Percentiles rank a stretch among this genome's conserved stretches.
Conservation (phyloP, 2,113 vertebrate genomes). For the Gambusia affinis region DNA sequence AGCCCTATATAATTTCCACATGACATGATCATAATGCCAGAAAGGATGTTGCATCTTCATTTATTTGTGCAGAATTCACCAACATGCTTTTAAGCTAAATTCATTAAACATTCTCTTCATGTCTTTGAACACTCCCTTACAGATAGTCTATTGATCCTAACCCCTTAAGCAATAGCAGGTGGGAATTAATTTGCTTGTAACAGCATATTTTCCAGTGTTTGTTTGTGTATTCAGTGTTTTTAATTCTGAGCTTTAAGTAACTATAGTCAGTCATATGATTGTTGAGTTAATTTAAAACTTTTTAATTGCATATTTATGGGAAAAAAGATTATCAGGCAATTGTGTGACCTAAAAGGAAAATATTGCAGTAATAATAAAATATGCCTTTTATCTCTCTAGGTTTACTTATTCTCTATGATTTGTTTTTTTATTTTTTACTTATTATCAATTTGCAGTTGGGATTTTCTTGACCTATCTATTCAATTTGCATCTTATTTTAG, state of each 20-base stretch:
- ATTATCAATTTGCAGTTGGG: background rate
- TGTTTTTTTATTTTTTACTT: background rate
- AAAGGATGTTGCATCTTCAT: constrained; percentile 14
- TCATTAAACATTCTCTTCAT: constrained; percentile 2
- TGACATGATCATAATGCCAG: constrained; percentile 2
- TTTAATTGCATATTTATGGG: background rate
- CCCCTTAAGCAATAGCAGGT: background rate
- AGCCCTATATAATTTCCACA: constrained; percentile 15
- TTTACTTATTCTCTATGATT: background rate
- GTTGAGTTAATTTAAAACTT: background rate
- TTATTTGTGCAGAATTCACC: constrained; percentile 19
- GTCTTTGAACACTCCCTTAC: constrained; percentile 2
- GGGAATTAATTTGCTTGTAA: constrained; percentile 11
- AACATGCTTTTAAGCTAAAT: constrained; percentile 15
- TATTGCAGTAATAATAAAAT: background rate
- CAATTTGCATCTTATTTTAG: background rate
- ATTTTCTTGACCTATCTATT: background rate
- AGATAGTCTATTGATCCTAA: constrained; percentile 6
- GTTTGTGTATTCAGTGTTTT: background rate
- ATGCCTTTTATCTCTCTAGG: background rate
- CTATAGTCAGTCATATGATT: background rate
- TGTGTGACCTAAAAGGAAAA: background rate
- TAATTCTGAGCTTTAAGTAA: background rate
- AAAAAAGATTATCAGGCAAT: background rate
- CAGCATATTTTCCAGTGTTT: background rate